Conservation (phyloP, 2,888 invertebrate species). For the Megaustenia siamemsis region DNA sequence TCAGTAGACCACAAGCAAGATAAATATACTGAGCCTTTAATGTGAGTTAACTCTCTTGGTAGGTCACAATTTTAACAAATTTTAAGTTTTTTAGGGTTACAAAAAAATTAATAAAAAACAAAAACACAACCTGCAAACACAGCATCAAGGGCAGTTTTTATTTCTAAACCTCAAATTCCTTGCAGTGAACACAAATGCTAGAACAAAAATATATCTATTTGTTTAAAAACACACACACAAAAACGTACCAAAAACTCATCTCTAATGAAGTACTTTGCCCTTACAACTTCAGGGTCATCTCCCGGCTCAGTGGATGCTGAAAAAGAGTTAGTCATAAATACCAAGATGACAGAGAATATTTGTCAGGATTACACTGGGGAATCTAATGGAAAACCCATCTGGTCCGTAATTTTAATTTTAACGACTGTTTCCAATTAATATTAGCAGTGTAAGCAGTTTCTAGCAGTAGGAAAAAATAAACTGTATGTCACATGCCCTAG, state of each 20-base stretch:
- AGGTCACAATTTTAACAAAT: too few relatives aligned
- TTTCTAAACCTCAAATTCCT: too few relatives aligned
- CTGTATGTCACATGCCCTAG: background rate
- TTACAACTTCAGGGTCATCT: slow-evolving; percentile 89
- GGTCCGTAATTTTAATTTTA: background rate
- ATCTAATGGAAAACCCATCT: background rate
- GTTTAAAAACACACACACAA: too few relatives aligned
- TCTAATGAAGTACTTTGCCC: slow-evolving; percentile 99
- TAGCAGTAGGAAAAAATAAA: background rate
- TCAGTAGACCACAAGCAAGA: too few relatives aligned
- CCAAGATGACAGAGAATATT: background rate
- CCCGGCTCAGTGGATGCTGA: slow-evolving; percentile 79
- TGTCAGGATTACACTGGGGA: background rate
- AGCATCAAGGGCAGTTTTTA: too few relatives aligned
- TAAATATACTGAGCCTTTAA: too few relatives aligned
- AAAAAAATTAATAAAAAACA: too few relatives aligned
- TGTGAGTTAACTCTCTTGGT: too few relatives aligned
- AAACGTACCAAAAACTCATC: slow-evolving; percentile 97
- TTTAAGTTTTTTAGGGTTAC: too few relatives aligned
- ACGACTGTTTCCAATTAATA: background rate
- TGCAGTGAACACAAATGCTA: too few relatives aligned
- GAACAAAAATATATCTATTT: too few relatives aligned
- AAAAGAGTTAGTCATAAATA: slow-evolving; percentile 54
- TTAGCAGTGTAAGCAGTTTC: background rate
- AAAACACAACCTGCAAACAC: too few relatives aligned